These are phyloP conservation scores for Hypsibius dujardini DNA, from an alignment of 1,140 invertebrate species.

Conservation along the genomic window DNA sequence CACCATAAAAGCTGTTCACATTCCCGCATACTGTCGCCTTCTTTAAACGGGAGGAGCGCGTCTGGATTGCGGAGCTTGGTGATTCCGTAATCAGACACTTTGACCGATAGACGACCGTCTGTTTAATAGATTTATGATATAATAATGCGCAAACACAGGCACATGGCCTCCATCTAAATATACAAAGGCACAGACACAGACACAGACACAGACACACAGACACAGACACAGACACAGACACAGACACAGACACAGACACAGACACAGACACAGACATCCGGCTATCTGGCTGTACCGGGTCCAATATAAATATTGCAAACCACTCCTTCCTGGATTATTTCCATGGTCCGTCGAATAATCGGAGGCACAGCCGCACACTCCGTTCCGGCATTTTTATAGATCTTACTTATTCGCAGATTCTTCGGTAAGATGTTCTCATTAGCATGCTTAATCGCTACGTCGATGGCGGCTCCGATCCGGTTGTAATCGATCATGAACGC, in stretches of 20 bases:
- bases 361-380: neutral
- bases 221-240: too few relatives aligned
- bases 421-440: neutral
- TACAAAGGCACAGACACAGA: too few relatives aligned
- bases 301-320: conserved; percentile 10
- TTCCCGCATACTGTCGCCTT: neutral
- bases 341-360: neutral
- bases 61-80: neutral
- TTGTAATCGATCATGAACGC: neutral
- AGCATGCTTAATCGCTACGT: neutral
- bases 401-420: neutral
- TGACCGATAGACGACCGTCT: neutral
- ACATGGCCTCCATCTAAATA: too few relatives aligned
- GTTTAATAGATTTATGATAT: too few relatives aligned
- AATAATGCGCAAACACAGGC: too few relatives aligned
- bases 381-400: neutral
- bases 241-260: too few relatives aligned
- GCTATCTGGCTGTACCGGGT: too few relatives aligned
- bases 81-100: neutral
- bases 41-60: neutral
- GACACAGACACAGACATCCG: too few relatives aligned
- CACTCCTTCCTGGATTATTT: neutral
- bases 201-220: too few relatives aligned
- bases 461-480: neutral
- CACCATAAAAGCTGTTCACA: neutral